Percentiles rank a stretch among this genome's conserved stretches.
phyloP scores from a whole-genome alignment of 2,797 vertebrate species.

The Leptoclinus maculatus region DNA sequence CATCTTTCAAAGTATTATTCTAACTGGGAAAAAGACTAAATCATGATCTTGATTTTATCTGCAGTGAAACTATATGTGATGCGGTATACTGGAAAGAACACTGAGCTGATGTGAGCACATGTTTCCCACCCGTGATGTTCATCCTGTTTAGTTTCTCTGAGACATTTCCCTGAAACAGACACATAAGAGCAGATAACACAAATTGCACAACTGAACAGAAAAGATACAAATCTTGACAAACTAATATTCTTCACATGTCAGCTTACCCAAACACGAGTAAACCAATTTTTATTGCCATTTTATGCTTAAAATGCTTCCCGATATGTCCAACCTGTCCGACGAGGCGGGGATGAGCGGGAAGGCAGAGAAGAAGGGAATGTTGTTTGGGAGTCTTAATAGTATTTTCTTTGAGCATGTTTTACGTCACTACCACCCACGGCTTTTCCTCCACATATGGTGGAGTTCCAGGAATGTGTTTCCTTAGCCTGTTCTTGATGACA shows the following conservation, averaged over 20 bases:
- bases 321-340: conserved; percentile 9
- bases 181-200: conserved; percentile 9
- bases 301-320: conserved; percentile 7
- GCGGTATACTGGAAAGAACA: conserved; percentile 1
- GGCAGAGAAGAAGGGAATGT: conserved; percentile 77
- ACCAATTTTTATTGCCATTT: conserved; percentile 15
- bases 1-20: conserved; percentile 5
- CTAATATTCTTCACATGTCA: conserved; percentile 13
- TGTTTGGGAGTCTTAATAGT: conserved; percentile 81
- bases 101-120: conserved; percentile 14
- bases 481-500: conserved; percentile 83
- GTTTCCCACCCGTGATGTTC: conserved; percentile 49
- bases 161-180: conserved; percentile 37
- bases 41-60: neutral
- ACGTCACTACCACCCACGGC: conserved; percentile 88
- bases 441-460: conserved; percentile 84
- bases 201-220: conserved; percentile 13
- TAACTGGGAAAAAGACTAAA: neutral
- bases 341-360: conserved; percentile 45
- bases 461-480: conserved; percentile 82
- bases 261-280: neutral
- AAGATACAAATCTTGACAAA: neutral
- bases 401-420: conserved; percentile 82
- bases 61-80: conserved; percentile 7
- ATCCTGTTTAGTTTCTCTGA: conserved; percentile 40